Evolutionary conservation across 2,888 invertebrate species (phyloP), one percentile per base, ranked within the genome.

Genomic region (Caenorhabditis sp.): DNA sequence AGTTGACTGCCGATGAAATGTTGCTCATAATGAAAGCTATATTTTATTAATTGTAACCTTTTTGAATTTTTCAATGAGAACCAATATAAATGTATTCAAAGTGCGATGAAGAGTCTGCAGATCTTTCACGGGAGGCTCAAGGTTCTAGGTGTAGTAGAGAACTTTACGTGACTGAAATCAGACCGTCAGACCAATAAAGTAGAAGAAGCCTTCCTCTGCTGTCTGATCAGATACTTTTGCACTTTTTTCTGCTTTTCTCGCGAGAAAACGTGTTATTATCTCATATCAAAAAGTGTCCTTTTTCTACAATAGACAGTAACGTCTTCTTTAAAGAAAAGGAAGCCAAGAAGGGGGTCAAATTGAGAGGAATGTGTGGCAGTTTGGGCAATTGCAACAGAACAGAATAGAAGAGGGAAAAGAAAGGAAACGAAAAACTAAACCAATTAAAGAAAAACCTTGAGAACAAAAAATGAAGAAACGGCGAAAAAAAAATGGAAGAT

Each of bases 391-490:
- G 54, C 31, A 49, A 54, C 51, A 38, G 49, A 38, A 66, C 28
- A 64, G 35, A 10, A 66, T 6, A 54, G 8, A 51, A 68, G 66
- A 54, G 35, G 38, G 35, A 38, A 68, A 47, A 68, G 22, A 38
- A 38, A 54, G 24, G 16, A 22, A 24, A 54, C 10, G 24, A 68
- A 68, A 38, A 68, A 68, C 68, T 54, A 54, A 68, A 68, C 68
- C 38, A 68, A 68, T 68, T 68, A 68, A 38, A 66, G 54, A 68
- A 68, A 66, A 68, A 68, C 68, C 68, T 68, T 68, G 68, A 68
- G 47, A 64, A 64, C 44, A 66, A 68, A 61, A 41, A 35, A 31
- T 38, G 6, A 10, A 5, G 12, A 12, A 26, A 26, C 24, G 54
- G 5, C 19, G 16, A 14, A 22, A 22, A 31, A 51, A 35, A 66